Base-by-base conservation (phyloP, 2,113 vertebrate genomes). In the Tupaia tana region DNA sequence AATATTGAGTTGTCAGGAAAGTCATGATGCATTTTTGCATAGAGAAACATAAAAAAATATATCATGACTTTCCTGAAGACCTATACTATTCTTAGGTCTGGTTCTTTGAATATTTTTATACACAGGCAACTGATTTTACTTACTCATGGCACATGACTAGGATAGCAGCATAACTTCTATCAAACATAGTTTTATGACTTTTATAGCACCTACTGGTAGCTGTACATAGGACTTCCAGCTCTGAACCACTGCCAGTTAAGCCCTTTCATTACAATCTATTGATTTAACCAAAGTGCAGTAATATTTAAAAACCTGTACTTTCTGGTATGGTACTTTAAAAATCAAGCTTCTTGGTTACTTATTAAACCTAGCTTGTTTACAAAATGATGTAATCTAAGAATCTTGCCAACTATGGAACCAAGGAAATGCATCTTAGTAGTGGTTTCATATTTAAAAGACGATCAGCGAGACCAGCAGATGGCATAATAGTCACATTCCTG, bases 61-160 rank as follows among this genome's bases (percentile, higher is more conserved):
- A 43, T 43, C 43, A 43, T 43, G 43, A 43, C 43, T 43, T 43
- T 43, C 43, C 43, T 43, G 43, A 43, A 43, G 43, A 43, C 43
- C 43, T 43, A 43, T 43, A 43, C 43, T 43, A 43, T 43, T 43
- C 43, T 43, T 43, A 43, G 43, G 43, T 88, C 31, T 83, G 0
- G 31, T 93, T 95, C 85, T 74, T 7, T 1, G 0, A 96, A 83
- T 29, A 84, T 75, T 69, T 96, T 58, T 75, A 70, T 82, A 15
- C n/a, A 16, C 1, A 91, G 54, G 54, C n/a, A 90, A 74, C 95
- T 91, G 13, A 90, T 78, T 93, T 52, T 81, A 86, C 69, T 78
- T 96, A 29, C 92, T 75, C 70, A 89, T n/a, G 84, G 27, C 10
- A 81, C 31, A 94, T 24, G 34, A 92, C 56, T 29, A 90, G 0